Conservation (phyloP, 2,797 vertebrate genomes). For the Spinibarbus caldwelli region DNA sequence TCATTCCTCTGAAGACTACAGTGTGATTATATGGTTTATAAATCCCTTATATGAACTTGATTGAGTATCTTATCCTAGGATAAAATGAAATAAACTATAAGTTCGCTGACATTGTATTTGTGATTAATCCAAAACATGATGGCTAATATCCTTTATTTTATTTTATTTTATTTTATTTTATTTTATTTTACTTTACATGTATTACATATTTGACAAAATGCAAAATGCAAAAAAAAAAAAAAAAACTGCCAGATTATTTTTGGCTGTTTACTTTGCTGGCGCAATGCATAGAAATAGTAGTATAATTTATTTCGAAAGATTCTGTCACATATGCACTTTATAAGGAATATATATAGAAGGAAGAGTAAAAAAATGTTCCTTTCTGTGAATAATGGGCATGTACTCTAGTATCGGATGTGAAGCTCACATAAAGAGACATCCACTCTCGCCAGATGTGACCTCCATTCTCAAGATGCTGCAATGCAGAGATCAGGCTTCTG, state of each 20-base stretch:
- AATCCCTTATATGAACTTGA: not conserved
- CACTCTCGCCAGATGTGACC: not conserved
- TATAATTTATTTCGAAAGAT: too few relatives aligned
- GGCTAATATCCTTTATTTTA: not conserved
- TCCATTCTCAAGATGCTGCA: constrained; percentile 9
- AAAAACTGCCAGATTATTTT: too few relatives aligned
- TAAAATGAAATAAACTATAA: not conserved
- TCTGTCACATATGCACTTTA: not conserved
- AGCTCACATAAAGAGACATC: constrained; percentile 10
- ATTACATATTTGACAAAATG: too few relatives aligned
- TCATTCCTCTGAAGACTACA: not conserved
- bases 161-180: too few relatives aligned
- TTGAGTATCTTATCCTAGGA: not conserved
- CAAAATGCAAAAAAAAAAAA: too few relatives aligned
- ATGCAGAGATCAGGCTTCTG: constrained; percentile 18
- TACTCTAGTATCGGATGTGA: not conserved
- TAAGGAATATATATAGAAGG: not conserved
- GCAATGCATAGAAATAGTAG: too few relatives aligned
- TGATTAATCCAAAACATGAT: not conserved
- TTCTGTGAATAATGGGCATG: constrained; percentile 7
- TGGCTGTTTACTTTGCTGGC: not conserved
- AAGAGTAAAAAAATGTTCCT: not conserved
- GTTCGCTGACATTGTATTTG: not conserved
- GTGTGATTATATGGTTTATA: not conserved
- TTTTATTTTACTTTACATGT: too few relatives aligned